These are phyloP conservation scores for Thyatira batis DNA, from an alignment of 2,888 invertebrate genomes.

Conservation along the genomic window DNA sequence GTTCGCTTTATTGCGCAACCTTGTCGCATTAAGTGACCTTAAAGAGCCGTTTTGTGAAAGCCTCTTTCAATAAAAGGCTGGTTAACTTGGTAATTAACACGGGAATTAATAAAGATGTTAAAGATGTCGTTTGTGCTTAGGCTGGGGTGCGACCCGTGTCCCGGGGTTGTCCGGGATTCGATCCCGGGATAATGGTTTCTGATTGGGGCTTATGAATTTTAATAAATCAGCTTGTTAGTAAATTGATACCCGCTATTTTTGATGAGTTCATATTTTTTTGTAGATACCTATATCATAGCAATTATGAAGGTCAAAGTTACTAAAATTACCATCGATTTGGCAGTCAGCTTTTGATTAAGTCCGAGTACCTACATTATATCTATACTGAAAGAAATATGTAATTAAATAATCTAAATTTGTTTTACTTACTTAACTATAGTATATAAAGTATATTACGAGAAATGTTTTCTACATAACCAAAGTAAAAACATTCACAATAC, in stretches of 20 bases:
- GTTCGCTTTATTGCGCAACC: conserved; percentile 27
- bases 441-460: too few species aligned
- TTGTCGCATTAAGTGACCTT: conserved; percentile 18
- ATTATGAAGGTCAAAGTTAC: too few species aligned
- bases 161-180: neutral
- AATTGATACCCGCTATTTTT: neutral
- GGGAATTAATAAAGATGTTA: conserved; percentile 18
- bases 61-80: conserved; percentile 34
- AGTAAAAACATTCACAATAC: too few species aligned
- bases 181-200: neutral
- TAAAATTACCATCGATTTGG: too few species aligned
- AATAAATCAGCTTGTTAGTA: neutral
- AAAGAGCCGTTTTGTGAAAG: conserved; percentile 18
- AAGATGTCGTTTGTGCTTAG: conserved; percentile 3
- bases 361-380: too few species aligned
- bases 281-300: too few species aligned
- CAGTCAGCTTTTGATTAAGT: too few species aligned
- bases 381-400: too few species aligned
- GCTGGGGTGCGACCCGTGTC: neutral
- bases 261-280: too few species aligned
- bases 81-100: conserved; percentile 31
- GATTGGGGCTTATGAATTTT: neutral
- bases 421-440: too few species aligned
- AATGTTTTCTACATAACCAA: too few species aligned
- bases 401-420: too few species aligned